Conservation (phyloP, 2,888 invertebrate species). For the Pristionchus exspectatus region DNA sequence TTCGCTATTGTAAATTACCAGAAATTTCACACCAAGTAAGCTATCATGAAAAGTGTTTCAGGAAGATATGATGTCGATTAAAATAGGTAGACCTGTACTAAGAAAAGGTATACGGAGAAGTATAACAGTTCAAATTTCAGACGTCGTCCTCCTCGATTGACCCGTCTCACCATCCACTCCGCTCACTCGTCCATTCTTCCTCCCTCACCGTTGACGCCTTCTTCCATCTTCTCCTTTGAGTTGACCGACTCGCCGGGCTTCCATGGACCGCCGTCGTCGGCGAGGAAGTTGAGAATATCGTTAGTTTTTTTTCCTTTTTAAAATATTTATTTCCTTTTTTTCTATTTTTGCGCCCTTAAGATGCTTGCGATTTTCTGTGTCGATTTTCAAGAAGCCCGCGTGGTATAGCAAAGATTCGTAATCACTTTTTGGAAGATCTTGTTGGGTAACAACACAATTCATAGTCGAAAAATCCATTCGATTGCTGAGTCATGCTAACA, state of each 20-base stretch:
- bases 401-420: too few relatives aligned
- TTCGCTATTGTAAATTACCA: too few relatives aligned
- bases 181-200: slow-evolving; percentile 31
- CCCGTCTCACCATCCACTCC: slow-evolving; percentile 19
- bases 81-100: too few relatives aligned
- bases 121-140: not conserved
- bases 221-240: slow-evolving; percentile 47
- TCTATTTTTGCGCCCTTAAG: too few relatives aligned
- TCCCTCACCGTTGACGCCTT: slow-evolving; percentile 46
- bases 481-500: not conserved
- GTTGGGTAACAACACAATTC: not conserved
- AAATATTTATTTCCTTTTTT: too few relatives aligned
- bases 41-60: too few relatives aligned
- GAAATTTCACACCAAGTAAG: too few relatives aligned
- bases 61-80: too few relatives aligned
- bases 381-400: too few relatives aligned
- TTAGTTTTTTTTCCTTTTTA: not conserved
- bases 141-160: slow-evolving; percentile 8
- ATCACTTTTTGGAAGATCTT: not conserved
- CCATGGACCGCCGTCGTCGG: slow-evolving; percentile 3
- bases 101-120: not conserved
- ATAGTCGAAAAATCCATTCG: not conserved
- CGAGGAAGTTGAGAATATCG: not conserved
- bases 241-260: slow-evolving; percentile 5
- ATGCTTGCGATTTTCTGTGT: too few relatives aligned